Conservation (phyloP, 1,140 invertebrate genomes). For the Polypedilum pembai region DNA sequence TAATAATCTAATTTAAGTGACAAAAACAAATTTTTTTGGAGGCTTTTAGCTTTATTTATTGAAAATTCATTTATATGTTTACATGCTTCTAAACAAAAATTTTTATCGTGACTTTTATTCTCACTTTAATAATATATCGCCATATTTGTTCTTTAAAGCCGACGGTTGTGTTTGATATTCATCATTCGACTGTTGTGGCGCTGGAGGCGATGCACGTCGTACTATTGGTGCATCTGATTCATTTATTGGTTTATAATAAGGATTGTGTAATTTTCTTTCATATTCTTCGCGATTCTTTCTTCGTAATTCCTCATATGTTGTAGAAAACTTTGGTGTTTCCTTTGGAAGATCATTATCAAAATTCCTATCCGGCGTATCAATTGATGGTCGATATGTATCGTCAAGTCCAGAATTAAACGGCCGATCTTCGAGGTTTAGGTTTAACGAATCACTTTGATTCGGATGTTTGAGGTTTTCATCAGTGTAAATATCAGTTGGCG, state of each 20-base stretch:
- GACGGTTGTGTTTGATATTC: background rate
- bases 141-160: constrained; percentile 39
- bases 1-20: too few species aligned
- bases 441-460: constrained; percentile 37
- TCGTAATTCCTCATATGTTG: constrained; percentile 53
- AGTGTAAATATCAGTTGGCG: constrained; percentile 42
- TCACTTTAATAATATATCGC: constrained; percentile 39
- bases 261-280: constrained; percentile 41
- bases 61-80: too few species aligned
- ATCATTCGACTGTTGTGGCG: background rate
- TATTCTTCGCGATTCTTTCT: constrained; percentile 52
- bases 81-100: too few species aligned
- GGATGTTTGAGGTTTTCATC: constrained; percentile 37
- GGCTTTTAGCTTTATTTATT: too few species aligned
- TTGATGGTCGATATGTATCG: constrained; percentile 45
- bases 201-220: constrained; percentile 31
- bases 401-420: constrained; percentile 45
- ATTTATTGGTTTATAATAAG: background rate
- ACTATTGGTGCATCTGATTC: constrained; percentile 34
- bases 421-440: constrained; percentile 44
- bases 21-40: too few species aligned
- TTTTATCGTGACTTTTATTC: too few species aligned
- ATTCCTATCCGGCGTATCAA: constrained; percentile 41
- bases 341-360: constrained; percentile 37
- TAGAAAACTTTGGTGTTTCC: constrained; percentile 39